A percentile compares a stretch with the other conserved stretches of the same genome.
Evolutionary conservation across 64 coral and sea anemone genomes (phyloP).

Genomic region (Dendrophyllia cribrosa): DNA sequence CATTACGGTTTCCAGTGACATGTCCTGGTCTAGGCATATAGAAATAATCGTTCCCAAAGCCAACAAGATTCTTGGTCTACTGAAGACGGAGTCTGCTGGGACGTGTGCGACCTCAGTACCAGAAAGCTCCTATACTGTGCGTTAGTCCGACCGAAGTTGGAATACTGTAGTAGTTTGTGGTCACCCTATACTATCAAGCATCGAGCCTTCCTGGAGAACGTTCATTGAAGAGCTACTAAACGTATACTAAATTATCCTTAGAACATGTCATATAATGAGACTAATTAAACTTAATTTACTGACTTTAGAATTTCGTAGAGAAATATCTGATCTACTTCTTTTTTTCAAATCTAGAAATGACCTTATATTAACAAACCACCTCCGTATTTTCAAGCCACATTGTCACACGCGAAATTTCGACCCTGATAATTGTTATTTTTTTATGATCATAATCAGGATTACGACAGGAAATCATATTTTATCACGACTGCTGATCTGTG

Average conservation of each 20-base stretch:
- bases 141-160: neutral
- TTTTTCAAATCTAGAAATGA: no score
- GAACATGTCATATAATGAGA: no score
- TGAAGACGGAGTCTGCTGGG: conserved; percentile 24
- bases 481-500: no score
- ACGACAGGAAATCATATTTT: no score
- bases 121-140: conserved; percentile 7
- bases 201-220: neutral
- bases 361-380: no score
- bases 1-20: neutral
- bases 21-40: conserved; percentile 5
- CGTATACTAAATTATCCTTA: neutral
- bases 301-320: no score
- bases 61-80: conserved; percentile 28
- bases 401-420: no score
- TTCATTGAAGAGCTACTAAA: conserved; percentile 21
- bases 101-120: neutral
- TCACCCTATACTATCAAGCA: conserved; percentile 5
- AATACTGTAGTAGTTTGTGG: conserved; percentile 5
- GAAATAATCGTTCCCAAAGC: neutral
- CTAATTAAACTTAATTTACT: no score
- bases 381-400: no score
- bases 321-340: no score
- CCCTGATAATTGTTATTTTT: no score
- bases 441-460: no score